Evolutionary conservation across 2,113 vertebrate genomes (phyloP), one percentile per base, ranked within the genome.

Genomic region (Saguinus imperator): DNA sequence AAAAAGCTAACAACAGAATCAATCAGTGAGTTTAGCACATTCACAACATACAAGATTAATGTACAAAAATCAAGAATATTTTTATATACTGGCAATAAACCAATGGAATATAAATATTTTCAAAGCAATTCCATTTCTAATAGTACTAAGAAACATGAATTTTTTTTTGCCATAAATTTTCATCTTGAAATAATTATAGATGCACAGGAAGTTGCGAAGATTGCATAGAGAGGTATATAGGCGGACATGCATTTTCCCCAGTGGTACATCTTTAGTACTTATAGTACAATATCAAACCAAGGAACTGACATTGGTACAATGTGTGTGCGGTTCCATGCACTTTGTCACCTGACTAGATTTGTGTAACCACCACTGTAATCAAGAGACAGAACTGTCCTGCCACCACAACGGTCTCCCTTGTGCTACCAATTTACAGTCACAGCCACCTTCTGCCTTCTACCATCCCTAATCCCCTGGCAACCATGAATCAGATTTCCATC

Each of bases 251-350:
- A 1, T 6, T 40, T 23, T 45, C 8, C 50, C 66, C 25, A 32
- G 3, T 14, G 21, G 50, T n/a, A 50, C 14, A 20, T 52, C 73
- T 61, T 5, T n/a, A 0, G 4, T 20, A 3, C 3, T 3, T 21
- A 25, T 1, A 27, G 13, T 13, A 13, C 35, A 7, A 3, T 80
- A 45, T 45, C 29, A 18, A 10, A 61, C 1, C 21, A 45, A 79
- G 50, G 57, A 29, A 29, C 45, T 6, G 32, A 45, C n/a, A 2
- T 1, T 5, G 23, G 37, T 4, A 5, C 29, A 7, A 16, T 4
- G 32, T 8, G 9, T 16, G 64, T 17, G 5, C 3, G 45, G 80
- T 14, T 61, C 68, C 43, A 27, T 1, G 23, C 23, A 21, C 52
- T 25, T 2, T 25, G 25, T 48, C 72, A 23, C 55, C 6, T 2